Conservation (phyloP, 2,797 vertebrate species). For the Gallinago solitaria region DNA sequence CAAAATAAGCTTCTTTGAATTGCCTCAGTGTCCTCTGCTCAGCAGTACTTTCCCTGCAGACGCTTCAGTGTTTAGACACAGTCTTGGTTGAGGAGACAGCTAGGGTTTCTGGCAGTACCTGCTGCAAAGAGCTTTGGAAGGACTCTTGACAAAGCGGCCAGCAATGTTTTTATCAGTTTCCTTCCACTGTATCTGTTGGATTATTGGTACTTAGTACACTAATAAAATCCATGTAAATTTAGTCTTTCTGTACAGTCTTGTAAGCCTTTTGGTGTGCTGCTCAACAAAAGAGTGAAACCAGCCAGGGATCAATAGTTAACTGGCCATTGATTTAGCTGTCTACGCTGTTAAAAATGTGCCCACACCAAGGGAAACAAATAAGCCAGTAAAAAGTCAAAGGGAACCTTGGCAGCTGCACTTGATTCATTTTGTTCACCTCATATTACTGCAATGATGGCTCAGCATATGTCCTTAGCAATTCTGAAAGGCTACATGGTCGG, state of each 20-base stretch:
- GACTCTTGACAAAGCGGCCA: neutral
- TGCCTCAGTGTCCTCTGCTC: neutral
- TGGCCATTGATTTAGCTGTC: conserved; percentile 42
- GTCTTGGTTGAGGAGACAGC: neutral
- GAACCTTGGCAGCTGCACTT: neutral
- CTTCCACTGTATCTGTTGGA: neutral
- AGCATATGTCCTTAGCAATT: neutral
- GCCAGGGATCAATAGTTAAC: conserved; percentile 11
- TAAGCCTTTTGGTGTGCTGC: neutral
- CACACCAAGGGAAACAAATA: conserved; percentile 9
- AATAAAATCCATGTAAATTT: neutral
- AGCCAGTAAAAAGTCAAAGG: conserved; percentile 1
- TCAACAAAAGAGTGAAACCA: neutral
- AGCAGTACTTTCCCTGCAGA: neutral
- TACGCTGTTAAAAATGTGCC: neutral
- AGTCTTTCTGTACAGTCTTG: neutral
- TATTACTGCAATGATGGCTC: neutral
- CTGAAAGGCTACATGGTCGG: neutral
- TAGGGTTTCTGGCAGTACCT: neutral
- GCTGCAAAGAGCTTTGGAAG: neutral
- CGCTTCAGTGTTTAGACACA: neutral
- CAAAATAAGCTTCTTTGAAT: neutral
- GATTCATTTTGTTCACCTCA: neutral
- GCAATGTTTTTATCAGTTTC: neutral
- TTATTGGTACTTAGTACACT: neutral